These are phyloP conservation scores for Gymnorhina tibicen DNA, from an alignment of 2,113 vertebrate species.

Conservation along the genomic window DNA sequence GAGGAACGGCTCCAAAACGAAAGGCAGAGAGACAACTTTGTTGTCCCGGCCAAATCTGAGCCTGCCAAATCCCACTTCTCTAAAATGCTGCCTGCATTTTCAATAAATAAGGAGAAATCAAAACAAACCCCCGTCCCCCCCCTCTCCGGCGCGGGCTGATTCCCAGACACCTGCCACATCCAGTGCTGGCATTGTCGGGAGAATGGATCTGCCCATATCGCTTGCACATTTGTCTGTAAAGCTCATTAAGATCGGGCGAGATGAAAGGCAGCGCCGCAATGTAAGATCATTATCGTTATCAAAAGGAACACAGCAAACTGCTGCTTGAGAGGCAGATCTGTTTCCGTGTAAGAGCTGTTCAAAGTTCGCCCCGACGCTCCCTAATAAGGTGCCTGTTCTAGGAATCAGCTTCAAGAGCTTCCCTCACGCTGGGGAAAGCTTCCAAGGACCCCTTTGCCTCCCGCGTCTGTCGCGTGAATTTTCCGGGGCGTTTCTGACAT, in stretches of 20 bases:
- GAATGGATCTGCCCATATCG: background rate
- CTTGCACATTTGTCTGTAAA: conserved; percentile 51
- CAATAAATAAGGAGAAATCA: conserved; percentile 34
- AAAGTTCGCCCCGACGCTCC: conserved; percentile 27
- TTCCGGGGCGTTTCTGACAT: background rate
- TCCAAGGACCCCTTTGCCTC: conserved; percentile 32
- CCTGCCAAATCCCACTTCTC: conserved; percentile 28
- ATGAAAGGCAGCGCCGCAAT: conserved; percentile 60
- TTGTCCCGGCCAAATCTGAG: conserved; percentile 29
- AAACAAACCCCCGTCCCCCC: background rate
- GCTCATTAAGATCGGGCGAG: conserved; percentile 58
- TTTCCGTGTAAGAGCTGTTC: conserved; percentile 54
- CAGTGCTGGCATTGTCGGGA: background rate
- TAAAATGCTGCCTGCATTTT: conserved; percentile 33
- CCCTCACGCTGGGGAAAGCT: conserved; percentile 36
- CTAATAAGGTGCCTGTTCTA: conserved; percentile 50
- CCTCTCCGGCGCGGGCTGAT: background rate
- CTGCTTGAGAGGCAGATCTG: conserved; percentile 59
- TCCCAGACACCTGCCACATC: conserved; percentile 43
- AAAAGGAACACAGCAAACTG: conserved; percentile 61
- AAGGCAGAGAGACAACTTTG: conserved; percentile 55
- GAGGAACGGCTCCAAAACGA: conserved; percentile 24
- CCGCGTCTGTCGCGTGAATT: background rate
- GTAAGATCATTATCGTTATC: conserved; percentile 70
- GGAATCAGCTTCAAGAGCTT: conserved; percentile 60